Evolutionary conservation across 2,113 vertebrate species (phyloP).

Genomic region (Suricata suricatta): DNA sequence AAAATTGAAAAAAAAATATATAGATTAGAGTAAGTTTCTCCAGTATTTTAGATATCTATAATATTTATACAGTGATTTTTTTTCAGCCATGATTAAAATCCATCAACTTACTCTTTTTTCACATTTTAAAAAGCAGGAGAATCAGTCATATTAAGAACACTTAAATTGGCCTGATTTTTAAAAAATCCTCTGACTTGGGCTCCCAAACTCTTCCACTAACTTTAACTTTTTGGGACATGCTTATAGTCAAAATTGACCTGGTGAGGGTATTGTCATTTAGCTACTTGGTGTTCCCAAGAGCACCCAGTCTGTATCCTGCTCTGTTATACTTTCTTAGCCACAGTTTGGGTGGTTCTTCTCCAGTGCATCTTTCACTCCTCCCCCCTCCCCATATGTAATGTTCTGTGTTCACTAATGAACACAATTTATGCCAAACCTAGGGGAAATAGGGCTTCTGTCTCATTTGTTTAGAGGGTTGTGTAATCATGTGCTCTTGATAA

Average conservation of each 20-base stretch:
- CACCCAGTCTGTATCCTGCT: neutral
- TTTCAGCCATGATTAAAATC: conserved; percentile 60
- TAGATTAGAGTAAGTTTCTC: conserved; percentile 17
- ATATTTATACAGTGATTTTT: conserved; percentile 47
- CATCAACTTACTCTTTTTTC: conserved; percentile 25
- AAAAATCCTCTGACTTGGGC: neutral
- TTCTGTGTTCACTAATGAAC: neutral
- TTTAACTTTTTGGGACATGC: neutral
- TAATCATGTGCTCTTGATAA: neutral
- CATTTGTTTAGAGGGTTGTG: neutral
- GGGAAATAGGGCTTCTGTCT: neutral
- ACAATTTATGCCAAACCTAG: neutral
- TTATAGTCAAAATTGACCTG: neutral
- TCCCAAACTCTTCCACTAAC: neutral
- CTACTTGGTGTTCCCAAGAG: neutral
- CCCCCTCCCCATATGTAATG: too few relatives aligned
- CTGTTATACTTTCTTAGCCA: neutral
- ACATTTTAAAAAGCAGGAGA: conserved; percentile 43
- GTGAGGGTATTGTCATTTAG: neutral
- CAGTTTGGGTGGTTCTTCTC: neutral
- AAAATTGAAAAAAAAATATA: conserved; percentile 37
- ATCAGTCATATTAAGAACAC: conserved; percentile 34
- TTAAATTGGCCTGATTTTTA: conserved; percentile 30
- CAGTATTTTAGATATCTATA: conserved; percentile 48
- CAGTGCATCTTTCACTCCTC: neutral